These are phyloP conservation scores for Biston betularia DNA, from an alignment of 2,888 invertebrate genomes.

Conservation along the genomic window DNA sequence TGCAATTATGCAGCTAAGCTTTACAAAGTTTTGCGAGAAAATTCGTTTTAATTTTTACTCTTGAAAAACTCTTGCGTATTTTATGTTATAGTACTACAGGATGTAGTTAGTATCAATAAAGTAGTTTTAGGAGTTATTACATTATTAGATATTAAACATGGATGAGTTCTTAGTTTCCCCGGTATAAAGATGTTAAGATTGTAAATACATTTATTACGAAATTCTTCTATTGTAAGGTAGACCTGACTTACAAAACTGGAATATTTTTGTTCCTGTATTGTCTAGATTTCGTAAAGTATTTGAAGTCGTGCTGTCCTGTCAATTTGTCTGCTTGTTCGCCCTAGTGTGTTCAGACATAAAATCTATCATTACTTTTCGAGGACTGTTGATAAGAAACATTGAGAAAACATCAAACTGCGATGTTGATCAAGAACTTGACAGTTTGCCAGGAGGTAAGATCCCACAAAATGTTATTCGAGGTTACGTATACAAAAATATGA, in stretches of 20 bases:
- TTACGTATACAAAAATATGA: background rate
- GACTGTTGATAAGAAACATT: constrained; percentile 27
- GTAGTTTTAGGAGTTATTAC: too few relatives aligned
- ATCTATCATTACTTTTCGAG: constrained; percentile 21
- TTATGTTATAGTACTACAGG: too few relatives aligned
- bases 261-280: background rate
- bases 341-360: constrained; percentile 13
- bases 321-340: background rate
- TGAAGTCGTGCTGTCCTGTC: background rate
- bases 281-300: too few relatives aligned
- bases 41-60: too few relatives aligned
- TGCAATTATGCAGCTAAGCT: too few relatives aligned
- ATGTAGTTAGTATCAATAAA: too few relatives aligned
- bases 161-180: too few relatives aligned
- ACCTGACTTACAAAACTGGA: background rate
- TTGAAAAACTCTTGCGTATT: too few relatives aligned
- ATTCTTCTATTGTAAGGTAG: too few relatives aligned
- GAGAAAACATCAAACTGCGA: constrained; percentile 23
- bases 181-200: background rate
- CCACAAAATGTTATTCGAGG: constrained; percentile 3
- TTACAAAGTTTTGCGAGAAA: too few relatives aligned
- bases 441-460: constrained; percentile 27
- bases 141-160: too few relatives aligned
- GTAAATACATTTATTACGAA: background rate
- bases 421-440: constrained; percentile 35